phyloP scores from a whole-genome alignment of 2,113 vertebrate genomes.

The Lutjanus erythropterus region DNA sequence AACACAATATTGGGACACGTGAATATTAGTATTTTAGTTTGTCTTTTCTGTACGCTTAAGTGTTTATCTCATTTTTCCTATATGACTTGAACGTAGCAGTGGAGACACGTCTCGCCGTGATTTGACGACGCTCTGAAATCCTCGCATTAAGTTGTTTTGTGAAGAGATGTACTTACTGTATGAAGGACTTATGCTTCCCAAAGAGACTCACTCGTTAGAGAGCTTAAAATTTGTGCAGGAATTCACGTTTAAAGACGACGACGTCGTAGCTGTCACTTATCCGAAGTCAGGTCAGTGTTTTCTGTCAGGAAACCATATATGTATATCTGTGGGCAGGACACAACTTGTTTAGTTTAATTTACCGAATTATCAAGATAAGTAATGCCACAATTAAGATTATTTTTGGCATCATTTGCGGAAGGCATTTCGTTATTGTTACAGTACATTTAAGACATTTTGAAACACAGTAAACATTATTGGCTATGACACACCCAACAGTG shows the following conservation, averaged over 20 bases:
- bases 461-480: too few relatives aligned
- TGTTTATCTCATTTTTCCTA: neutral
- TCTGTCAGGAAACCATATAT: too few relatives aligned
- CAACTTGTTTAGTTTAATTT: too few relatives aligned
- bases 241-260: slow-evolving; percentile 68
- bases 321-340: too few relatives aligned
- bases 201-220: slow-evolving; percentile 59
- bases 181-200: slow-evolving; percentile 52
- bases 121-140: accelerated
- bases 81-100: neutral
- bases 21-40: neutral
- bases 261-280: slow-evolving; percentile 72
- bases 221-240: slow-evolving; percentile 72
- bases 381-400: too few relatives aligned
- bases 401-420: too few relatives aligned
- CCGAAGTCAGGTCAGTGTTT: slow-evolving; percentile 72
- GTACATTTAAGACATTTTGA: too few relatives aligned
- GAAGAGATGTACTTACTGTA: slow-evolving; percentile 11
- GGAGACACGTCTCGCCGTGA: accelerated
- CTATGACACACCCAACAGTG: too few relatives aligned
- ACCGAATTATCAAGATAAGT: too few relatives aligned
- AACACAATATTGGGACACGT: neutral
- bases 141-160: neutral
- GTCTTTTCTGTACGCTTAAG: neutral
- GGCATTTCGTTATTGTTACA: too few relatives aligned